These are phyloP conservation scores for Hydrolagus affinis DNA, from an alignment of 2,113 vertebrate genomes.

Conservation along the genomic window DNA sequence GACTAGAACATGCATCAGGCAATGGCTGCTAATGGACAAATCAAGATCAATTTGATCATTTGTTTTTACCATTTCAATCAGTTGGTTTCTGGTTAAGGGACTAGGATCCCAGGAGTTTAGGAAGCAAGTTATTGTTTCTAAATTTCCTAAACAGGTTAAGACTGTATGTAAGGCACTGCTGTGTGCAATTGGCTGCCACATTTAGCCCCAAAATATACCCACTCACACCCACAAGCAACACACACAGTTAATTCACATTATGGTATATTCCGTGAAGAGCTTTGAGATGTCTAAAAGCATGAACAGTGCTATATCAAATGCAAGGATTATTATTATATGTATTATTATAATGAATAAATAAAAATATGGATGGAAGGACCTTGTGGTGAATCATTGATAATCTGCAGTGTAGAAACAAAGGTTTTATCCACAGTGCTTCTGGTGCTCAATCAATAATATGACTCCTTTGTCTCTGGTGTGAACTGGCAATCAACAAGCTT, in stretches of 20 bases:
- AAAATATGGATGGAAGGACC: neutral
- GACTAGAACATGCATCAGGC: neutral
- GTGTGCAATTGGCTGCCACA: too few relatives aligned
- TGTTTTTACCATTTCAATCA: constrained; percentile 4
- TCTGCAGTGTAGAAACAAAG: neutral
- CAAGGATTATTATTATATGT: too few relatives aligned
- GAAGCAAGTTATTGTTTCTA: too few relatives aligned
- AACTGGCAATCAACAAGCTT: neutral
- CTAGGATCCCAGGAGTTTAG: neutral
- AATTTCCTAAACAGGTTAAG: too few relatives aligned
- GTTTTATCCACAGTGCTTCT: neutral
- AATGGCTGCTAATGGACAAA: constrained; percentile 15
- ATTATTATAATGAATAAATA: constrained; percentile 12
- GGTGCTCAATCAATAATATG: neutral
- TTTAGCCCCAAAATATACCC: too few relatives aligned
- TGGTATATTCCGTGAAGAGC: too few relatives aligned
- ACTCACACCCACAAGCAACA: too few relatives aligned
- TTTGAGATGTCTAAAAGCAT: too few relatives aligned
- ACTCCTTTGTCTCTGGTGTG: neutral
- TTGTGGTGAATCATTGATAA: neutral
- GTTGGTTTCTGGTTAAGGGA: constrained; percentile 14
- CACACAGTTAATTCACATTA: too few relatives aligned
- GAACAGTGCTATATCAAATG: too few relatives aligned
- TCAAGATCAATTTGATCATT: neutral
- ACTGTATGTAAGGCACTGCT: too few relatives aligned